Conservation (phyloP, 2,888 invertebrate species). For the Phorcus lineatus region DNA sequence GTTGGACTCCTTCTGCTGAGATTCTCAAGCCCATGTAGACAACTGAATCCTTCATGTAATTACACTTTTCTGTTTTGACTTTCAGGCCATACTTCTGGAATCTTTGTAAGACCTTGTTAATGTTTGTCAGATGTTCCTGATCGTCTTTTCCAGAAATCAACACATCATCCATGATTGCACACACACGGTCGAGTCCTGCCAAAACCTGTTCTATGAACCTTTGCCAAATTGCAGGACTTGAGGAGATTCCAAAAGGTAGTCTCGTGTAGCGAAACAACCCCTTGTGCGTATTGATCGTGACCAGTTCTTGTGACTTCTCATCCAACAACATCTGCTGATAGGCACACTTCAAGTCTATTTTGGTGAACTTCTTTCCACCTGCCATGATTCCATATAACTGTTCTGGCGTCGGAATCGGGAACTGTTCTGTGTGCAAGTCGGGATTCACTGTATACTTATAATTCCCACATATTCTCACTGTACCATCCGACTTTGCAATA, state of each 20-base stretch:
- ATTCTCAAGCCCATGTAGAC: too few relatives aligned
- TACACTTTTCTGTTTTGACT: too few relatives aligned
- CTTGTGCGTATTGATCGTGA: slow-evolving; percentile 24
- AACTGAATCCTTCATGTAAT: too few relatives aligned
- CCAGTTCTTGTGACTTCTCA: slow-evolving; percentile 26
- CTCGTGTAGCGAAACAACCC: slow-evolving; percentile 32
- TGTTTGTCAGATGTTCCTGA: too few relatives aligned
- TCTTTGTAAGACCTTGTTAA: too few relatives aligned
- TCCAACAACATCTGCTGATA: slow-evolving; percentile 37
- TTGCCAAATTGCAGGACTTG: neutral
- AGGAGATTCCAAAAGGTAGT: slow-evolving; percentile 32
- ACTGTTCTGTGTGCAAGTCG: slow-evolving; percentile 56
- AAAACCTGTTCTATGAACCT: too few relatives aligned
- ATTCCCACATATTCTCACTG: slow-evolving; percentile 37
- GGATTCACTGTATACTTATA: slow-evolving; percentile 54
- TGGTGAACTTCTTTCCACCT: slow-evolving; percentile 39
- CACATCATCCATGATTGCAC: too few relatives aligned
- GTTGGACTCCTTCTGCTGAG: too few relatives aligned
- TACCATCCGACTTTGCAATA: slow-evolving; percentile 29
- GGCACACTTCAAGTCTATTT: slow-evolving; percentile 35
- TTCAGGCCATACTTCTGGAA: too few relatives aligned
- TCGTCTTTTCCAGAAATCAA: too few relatives aligned
- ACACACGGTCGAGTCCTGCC: too few relatives aligned
- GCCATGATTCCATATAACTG: slow-evolving; percentile 53
- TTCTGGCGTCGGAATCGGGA: slow-evolving; percentile 51